Percentiles rank a stretch among this genome's conserved stretches.
phyloP scores from a whole-genome alignment of 2,888 invertebrate species.

The Drosophila borealis region DNA sequence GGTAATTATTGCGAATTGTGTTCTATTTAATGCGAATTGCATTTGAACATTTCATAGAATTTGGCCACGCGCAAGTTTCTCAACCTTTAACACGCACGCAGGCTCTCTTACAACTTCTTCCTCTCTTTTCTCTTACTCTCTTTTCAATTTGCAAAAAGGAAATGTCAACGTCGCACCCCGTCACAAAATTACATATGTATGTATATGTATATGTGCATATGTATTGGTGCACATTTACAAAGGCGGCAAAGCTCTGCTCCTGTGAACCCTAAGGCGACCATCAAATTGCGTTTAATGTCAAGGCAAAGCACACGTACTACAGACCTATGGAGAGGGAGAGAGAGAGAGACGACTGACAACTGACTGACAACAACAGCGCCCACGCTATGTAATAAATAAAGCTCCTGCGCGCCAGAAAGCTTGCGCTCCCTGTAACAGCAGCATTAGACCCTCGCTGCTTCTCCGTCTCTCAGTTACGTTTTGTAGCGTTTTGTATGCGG shows the following conservation, averaged over 20 bases:
- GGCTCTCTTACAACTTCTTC: background rate
- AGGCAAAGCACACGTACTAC: conserved; percentile 37
- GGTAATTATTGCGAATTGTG: conserved; percentile 47
- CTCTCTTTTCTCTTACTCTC: conserved; percentile 4
- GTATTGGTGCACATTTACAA: conserved; percentile 6
- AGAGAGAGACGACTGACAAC: conserved; percentile 5
- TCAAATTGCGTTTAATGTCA: conserved; percentile 60
- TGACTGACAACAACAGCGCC: conserved; percentile 26
- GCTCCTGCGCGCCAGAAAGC: conserved; percentile 20
- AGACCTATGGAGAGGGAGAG: background rate
- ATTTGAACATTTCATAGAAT: conserved; percentile 69
- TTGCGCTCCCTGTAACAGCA: conserved; percentile 8
- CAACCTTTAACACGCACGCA: conserved; percentile 22
- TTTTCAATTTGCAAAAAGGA: conserved; percentile 31
- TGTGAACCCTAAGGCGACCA: conserved; percentile 54
- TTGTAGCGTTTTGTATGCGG: background rate
- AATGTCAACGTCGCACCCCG: conserved; percentile 55
- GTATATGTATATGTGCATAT: background rate
- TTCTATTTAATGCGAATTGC: conserved; percentile 52
- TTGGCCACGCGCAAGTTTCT: conserved; percentile 62
- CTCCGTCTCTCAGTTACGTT: background rate
- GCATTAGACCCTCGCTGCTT: background rate
- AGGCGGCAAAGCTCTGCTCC: conserved; percentile 39
- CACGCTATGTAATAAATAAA: conserved; percentile 20
- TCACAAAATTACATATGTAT: background rate